Evolutionary conservation across 1,140 invertebrate genomes (phyloP).

Genomic region (Chymomyza costata): DNA sequence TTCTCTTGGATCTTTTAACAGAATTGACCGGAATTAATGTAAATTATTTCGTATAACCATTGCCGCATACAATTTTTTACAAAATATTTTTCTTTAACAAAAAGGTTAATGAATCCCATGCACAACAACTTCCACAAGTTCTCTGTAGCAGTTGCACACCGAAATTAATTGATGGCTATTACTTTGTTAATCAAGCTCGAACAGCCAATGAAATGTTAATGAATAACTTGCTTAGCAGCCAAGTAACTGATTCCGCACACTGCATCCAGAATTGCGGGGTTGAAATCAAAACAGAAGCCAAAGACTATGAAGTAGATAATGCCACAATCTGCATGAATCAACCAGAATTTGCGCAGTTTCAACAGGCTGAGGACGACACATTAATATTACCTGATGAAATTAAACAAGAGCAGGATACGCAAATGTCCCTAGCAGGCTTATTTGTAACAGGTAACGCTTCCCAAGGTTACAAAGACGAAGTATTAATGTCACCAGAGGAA

Average conservation of each 20-base stretch:
- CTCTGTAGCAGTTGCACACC: constrained; percentile 41
- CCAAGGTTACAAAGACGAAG: too few relatives aligned
- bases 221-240: constrained; percentile 30
- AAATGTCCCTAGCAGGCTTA: too few relatives aligned
- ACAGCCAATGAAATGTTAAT: constrained; percentile 44
- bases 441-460: too few relatives aligned
- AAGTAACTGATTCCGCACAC: too few relatives aligned
- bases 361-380: too few relatives aligned
- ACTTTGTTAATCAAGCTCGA: constrained; percentile 51
- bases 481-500: too few relatives aligned
- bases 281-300: constrained; percentile 53
- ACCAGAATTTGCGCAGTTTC: too few relatives aligned
- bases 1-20: constrained; percentile 43
- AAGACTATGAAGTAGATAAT: constrained; percentile 48
- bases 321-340: constrained; percentile 46
- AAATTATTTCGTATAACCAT: too few relatives aligned
- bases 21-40: constrained; percentile 55
- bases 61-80: neutral
- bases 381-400: too few relatives aligned
- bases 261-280: too few relatives aligned
- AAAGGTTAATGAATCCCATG: constrained; percentile 23
- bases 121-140: constrained; percentile 39
- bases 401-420: too few relatives aligned
- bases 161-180: constrained; percentile 47
- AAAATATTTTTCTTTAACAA: neutral